Evolutionary conservation across 1,140 invertebrate genomes (phyloP), one percentile per base, ranked within the genome.

Genomic region (Acromyrmex charruanus): DNA sequence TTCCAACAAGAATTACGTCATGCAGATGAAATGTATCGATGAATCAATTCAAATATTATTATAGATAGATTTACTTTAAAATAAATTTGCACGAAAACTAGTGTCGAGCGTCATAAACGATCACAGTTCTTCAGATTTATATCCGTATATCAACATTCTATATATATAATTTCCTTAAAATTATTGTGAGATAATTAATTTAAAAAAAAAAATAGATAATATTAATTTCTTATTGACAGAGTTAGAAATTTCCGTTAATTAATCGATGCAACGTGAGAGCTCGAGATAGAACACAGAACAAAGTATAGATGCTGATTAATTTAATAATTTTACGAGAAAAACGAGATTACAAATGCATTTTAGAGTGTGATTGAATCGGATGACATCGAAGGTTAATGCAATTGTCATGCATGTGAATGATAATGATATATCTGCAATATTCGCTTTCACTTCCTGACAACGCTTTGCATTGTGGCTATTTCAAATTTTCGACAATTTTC

Each of bases 351-450:
- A 71, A 55, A 66, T 69, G 77, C 39, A 55, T 69, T 55, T 69
- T 49, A 69, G 53, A 58, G 18, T 66, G 35, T 39, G 14, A 69
- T 25, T 68, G 63, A 53, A 80, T 35, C 51, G 16, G 21, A 81
- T 71, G 49, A 28, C 55, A 51, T 35, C 25, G 53, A 82, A 61
- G 61, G 25, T 74, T 61, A 72, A 74, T 82, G 69, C 53, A 74
- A 59, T 82, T 39, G 66, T 59, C 39, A 75, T 74, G 53, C 39
- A 35, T 55, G 55, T 58, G 69, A 84, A 31, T 61, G 53, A 49
- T 72, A 72, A 61, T 61, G 25, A 61, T 63, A 61, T 31, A 31
- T 74, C 7, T 61, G 21, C 69, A 51, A 69, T 51, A 49, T 39
- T 74, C 68, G 53, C 28, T 82, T 82, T 59, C 58, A 18, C 31